phyloP scores from a whole-genome alignment of 2,113 vertebrate genomes.

The Apodemus speciosus region DNA sequence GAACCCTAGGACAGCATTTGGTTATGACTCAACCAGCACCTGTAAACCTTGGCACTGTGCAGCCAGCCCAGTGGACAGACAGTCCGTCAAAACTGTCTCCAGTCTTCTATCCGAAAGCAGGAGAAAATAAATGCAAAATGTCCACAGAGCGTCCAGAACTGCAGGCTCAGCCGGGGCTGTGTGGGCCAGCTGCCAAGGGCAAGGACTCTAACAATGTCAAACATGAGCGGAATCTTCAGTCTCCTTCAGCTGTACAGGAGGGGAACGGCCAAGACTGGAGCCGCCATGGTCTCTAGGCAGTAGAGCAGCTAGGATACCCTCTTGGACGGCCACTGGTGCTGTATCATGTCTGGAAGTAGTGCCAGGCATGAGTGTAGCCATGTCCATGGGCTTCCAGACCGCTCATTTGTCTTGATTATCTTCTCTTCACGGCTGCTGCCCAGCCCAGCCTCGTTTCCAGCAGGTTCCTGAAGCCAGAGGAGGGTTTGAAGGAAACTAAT shows the following conservation, averaged over 20 bases:
- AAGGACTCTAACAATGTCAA: background rate
- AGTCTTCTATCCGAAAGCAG: background rate
- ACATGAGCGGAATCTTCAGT: background rate
- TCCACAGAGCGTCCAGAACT: background rate
- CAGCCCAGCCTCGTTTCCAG: background rate
- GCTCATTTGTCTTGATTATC: slow-evolving; percentile 39
- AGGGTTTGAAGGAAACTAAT: background rate
- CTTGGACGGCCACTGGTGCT: no score
- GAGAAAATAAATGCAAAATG: background rate
- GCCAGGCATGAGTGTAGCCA: background rate
- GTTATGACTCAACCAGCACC: background rate
- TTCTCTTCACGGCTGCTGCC: background rate
- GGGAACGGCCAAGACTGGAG: background rate
- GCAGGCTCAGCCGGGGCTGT: background rate
- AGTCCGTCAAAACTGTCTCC: background rate
- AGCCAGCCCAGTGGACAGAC: background rate
- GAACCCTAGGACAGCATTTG: background rate
- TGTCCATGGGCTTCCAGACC: background rate
- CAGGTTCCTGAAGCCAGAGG: background rate
- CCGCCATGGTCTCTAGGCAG: background rate
- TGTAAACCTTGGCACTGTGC: background rate
- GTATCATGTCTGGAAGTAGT: background rate
- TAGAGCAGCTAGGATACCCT: background rate
- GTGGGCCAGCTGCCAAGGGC: background rate
- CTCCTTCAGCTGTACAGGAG: background rate